Evolutionary conservation across 2,113 vertebrate genomes (phyloP).

Genomic region (Cricetomys ansorgei): DNA sequence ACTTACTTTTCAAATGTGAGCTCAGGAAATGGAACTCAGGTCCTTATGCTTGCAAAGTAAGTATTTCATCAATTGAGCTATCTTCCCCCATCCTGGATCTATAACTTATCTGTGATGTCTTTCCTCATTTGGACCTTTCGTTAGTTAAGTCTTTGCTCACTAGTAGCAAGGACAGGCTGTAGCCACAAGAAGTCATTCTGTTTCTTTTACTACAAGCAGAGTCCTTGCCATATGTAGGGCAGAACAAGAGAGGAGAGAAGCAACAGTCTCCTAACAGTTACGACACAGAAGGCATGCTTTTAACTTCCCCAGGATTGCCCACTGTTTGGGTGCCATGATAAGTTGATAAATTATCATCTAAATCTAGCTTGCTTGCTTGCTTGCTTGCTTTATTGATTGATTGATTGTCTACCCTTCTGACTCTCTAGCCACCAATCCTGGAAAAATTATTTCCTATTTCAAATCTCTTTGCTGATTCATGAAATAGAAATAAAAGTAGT

Average conservation of each 20-base stretch:
- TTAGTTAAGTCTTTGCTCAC: neutral
- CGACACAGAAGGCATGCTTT: neutral
- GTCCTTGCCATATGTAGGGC: neutral
- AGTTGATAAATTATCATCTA: neutral
- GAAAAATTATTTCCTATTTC: neutral
- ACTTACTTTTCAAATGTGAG: neutral
- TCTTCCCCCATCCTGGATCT: neutral
- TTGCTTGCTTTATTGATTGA: neutral
- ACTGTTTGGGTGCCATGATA: neutral
- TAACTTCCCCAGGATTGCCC: neutral
- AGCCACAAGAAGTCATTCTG: neutral
- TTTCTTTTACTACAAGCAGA: neutral
- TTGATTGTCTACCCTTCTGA: neutral
- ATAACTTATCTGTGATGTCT: neutral
- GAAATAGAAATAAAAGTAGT: neutral
- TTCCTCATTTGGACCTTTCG: neutral
- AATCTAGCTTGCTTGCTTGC: neutral
- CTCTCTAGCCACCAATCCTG: neutral
- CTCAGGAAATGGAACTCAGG: neutral
- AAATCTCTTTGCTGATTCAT: neutral
- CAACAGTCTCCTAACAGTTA: neutral
- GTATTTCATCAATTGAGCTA: neutral
- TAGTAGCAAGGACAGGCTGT: neutral
- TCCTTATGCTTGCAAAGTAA: neutral
- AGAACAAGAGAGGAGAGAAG: neutral